Percentiles rank a stretch among this genome's conserved stretches.
These are phyloP conservation scores for Zoanthus sociatus DNA, from an alignment of 92 coral and sea anemone species.

Conservation along the genomic window DNA sequence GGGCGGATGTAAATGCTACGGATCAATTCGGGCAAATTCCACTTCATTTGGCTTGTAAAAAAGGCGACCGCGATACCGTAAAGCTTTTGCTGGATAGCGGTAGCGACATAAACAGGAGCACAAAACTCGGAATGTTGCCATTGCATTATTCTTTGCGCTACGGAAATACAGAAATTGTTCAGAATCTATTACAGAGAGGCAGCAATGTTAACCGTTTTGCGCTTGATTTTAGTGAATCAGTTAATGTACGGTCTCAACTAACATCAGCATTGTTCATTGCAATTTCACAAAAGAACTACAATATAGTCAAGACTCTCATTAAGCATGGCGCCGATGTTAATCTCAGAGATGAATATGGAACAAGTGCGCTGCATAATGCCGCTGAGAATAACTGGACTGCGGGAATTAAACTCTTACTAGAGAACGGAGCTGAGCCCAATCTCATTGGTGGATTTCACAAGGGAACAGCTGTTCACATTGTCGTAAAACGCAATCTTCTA, in stretches of 20 bases:
- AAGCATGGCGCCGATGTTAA: slow-evolving; percentile 33
- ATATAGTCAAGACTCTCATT: slow-evolving; percentile 5
- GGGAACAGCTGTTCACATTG: slow-evolving; percentile 57
- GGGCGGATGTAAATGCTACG: slow-evolving; percentile 30
- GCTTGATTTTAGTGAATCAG: slow-evolving; percentile 15
- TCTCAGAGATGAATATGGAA: slow-evolving; percentile 28
- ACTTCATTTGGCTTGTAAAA: slow-evolving; percentile 33
- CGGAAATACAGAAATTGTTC: slow-evolving; percentile 19
- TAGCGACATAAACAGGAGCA: slow-evolving; percentile 24
- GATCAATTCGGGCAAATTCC: slow-evolving; percentile 50
- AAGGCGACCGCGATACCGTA: slow-evolving; percentile 36
- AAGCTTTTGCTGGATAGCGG: slow-evolving; percentile 32
- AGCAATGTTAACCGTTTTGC: slow-evolving; percentile 39
- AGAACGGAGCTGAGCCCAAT: slow-evolving; percentile 11
- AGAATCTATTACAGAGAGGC: slow-evolving; percentile 12
- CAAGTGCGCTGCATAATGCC: slow-evolving; percentile 25
- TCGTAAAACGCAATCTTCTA: slow-evolving; percentile 40
- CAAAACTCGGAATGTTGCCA: slow-evolving; percentile 35
- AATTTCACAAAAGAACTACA: slow-evolving; percentile 16
- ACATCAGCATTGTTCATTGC: slow-evolving; percentile 33
- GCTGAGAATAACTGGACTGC: slow-evolving; percentile 25
- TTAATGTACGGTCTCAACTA: background rate
- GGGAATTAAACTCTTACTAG: slow-evolving; percentile 18
- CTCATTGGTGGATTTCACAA: slow-evolving; percentile 27
- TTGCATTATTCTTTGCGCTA: slow-evolving; percentile 16